A percentile compares a stretch with the other conserved stretches of the same genome.
phyloP scores from a whole-genome alignment of 1,140 invertebrate species.

The Pseudachorutes palmiensis region DNA sequence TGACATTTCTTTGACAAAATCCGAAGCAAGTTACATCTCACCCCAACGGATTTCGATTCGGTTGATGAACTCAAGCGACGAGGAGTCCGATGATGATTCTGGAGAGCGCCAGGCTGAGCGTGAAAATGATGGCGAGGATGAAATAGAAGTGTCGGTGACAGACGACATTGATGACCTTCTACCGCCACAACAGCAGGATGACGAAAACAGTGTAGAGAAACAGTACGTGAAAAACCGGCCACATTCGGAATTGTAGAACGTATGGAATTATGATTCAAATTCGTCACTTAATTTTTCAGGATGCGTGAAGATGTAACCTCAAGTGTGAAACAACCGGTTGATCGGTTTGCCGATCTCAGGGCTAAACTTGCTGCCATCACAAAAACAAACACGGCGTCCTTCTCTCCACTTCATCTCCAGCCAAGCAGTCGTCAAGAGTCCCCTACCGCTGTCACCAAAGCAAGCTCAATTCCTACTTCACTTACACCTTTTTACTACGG shows the following conservation, averaged over 20 bases:
- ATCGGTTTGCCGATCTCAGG: not conserved
- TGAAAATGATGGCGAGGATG: not conserved
- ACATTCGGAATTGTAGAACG: no score
- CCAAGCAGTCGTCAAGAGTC: not conserved
- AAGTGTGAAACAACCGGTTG: not conserved
- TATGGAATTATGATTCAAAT: no score
- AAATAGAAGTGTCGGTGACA: not conserved
- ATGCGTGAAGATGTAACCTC: no score
- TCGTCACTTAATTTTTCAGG: no score
- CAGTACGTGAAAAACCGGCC: no score
- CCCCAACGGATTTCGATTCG: not conserved
- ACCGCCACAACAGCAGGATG: not conserved
- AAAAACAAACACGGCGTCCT: not conserved
- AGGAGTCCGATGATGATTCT: not conserved
- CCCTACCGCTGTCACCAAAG: not conserved
- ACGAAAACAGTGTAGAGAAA: not conserved
- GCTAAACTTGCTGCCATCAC: conserved; percentile 5
- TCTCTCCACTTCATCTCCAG: not conserved
- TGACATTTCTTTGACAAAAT: not conserved
- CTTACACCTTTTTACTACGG: not conserved
- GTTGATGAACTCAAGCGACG: conserved; percentile 2
- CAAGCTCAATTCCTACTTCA: not conserved
- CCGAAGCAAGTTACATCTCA: not conserved
- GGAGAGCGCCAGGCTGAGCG: not conserved
- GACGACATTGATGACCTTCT: conserved; percentile 6